phyloP scores from a whole-genome alignment of 2,797 vertebrate species.

The Cyclopterus lumpus region DNA sequence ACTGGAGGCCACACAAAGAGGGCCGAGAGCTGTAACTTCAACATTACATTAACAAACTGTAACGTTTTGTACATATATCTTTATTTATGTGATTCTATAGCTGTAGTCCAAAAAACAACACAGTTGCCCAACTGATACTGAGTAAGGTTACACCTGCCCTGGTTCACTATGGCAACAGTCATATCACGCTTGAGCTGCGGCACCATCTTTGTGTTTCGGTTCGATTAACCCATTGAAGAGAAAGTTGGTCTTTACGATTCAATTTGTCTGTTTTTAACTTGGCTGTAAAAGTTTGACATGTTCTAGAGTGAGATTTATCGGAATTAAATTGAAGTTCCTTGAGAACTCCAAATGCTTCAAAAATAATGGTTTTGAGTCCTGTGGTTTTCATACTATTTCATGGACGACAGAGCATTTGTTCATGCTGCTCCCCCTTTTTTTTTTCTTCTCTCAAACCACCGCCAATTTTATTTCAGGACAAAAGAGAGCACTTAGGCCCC shows the following conservation, averaged over 20 bases:
- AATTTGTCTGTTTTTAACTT: background rate
- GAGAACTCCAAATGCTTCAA: background rate
- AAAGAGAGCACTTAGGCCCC: constrained; percentile 11
- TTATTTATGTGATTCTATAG: constrained; percentile 2
- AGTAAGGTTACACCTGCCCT: background rate
- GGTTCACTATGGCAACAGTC: background rate
- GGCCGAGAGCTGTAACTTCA: constrained; percentile 2
- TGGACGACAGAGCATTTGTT: constrained; percentile 6
- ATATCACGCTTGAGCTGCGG: background rate
- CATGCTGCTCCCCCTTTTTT: background rate
- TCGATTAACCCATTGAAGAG: no score
- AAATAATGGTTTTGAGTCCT: background rate
- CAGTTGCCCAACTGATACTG: background rate
- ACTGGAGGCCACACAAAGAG: background rate
- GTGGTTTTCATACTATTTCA: constrained; percentile 11
- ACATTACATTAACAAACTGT: background rate
- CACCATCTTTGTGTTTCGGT: background rate
- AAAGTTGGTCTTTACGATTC: background rate
- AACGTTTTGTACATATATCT: background rate
- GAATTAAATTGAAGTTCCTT: background rate
- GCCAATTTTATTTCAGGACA: constrained; percentile 23
- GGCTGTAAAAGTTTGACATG: background rate
- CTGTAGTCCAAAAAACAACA: background rate
- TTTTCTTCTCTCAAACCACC: constrained; percentile 17
- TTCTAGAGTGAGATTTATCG: background rate